Evolutionary conservation across 2,113 vertebrate genomes (phyloP), one percentile per base, ranked within the genome.

Genomic region (Entelurus aequoreus): DNA sequence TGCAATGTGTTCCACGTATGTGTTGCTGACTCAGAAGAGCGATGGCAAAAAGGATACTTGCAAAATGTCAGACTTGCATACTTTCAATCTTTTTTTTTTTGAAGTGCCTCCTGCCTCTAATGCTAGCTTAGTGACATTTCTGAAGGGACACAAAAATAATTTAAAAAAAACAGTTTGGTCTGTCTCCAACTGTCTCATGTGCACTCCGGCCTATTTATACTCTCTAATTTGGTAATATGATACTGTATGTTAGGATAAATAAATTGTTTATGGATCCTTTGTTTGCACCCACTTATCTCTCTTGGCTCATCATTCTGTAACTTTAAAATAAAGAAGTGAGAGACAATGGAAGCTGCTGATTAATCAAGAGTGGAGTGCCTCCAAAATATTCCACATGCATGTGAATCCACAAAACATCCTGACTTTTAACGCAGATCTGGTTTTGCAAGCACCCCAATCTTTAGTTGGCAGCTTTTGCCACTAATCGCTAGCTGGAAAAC

Each of bases 291-390:
- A 65, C 68, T 82, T 80, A 86, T 83, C 80, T 68, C 28, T 68
- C 71, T 46, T 73, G 62, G 68, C 78, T 80, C 74, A 74, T 83
- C 82, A 74, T 61, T 75, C 81, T 86, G 86, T 78, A 84, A 83
- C 86, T 84, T 87, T 83, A 80, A 83, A 84, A 87, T 84, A 86
- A 84, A 84, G 73, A 81, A 47, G 69, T 62, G 71, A 82, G 77
- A 71, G 75, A 83, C 81, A 75, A 61, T 63, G 68, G 72, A 75
- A 81, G 74, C 63, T 48, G 65, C 69, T 69, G 60, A 72, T 37
- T 84, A 87, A 83, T 83, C 82, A 76, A 71, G 28, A 59, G 60
- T 37, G 55, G 62, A 61, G 63, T 28, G 64, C 75, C 62, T 37
- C 42, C 58, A 60, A 13, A 67, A 13, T 65, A 42, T 49, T 40